A percentile compares a stretch with the other conserved stretches of the same genome.
These are phyloP conservation scores for Cyphomyrus plagiostoma DNA, from an alignment of 2,113 vertebrate genomes.

Conservation along the genomic window DNA sequence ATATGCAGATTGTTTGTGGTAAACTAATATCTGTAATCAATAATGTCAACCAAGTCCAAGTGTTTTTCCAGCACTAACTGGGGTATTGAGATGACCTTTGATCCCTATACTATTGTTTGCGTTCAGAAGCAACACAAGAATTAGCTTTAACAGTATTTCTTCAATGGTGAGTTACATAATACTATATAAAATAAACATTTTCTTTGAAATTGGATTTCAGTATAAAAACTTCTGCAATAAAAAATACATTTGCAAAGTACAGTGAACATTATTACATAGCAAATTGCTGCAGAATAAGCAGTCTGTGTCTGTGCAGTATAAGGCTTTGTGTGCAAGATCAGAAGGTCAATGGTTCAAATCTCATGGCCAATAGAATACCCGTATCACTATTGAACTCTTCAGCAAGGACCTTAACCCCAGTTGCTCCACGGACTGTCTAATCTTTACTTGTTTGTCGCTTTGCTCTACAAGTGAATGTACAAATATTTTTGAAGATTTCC, in stretches of 20 bases:
- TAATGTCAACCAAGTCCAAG: slow-evolving; percentile 51
- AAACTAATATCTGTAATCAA: slow-evolving; percentile 52
- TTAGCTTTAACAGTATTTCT: not conserved
- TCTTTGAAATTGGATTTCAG: not conserved
- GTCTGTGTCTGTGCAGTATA: not conserved
- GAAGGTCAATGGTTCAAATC: not conserved
- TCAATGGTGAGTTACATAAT: not conserved
- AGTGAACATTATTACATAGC: not conserved
- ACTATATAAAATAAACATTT: not conserved
- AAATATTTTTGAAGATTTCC: not conserved
- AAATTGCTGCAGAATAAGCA: not conserved
- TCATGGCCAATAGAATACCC: not conserved
- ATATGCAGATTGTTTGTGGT: slow-evolving; percentile 40
- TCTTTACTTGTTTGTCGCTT: not conserved
- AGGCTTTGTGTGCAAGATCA: not conserved
- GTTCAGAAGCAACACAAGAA: not conserved
- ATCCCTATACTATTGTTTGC: not conserved
- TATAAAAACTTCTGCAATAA: not conserved
- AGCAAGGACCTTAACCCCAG: not conserved
- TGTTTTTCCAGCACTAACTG: slow-evolving; percentile 34
- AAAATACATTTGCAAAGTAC: not conserved
- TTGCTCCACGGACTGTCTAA: not conserved
- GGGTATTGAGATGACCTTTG: not conserved
- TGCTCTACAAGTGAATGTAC: not conserved
- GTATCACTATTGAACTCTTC: not conserved